Evolutionary conservation across 2,888 invertebrate species (phyloP), one percentile per base, ranked within the genome.

Genomic region (Lamellibrachia columna): DNA sequence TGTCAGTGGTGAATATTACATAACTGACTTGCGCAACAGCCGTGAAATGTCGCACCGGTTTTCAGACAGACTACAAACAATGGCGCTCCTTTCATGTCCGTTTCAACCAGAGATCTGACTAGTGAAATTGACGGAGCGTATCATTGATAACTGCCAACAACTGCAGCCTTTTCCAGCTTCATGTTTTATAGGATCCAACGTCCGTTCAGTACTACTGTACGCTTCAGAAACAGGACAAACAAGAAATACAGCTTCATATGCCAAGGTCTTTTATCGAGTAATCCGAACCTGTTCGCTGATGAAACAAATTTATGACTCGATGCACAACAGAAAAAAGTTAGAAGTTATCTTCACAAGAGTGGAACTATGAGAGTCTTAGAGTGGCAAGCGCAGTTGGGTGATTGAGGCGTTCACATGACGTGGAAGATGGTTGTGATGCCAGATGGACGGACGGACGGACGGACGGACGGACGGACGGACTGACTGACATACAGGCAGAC

Each of bases 371-470:
- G 40, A 40, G 40, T 40, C 40, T 40, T 40, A 22, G 75, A 75
- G 75, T 75, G 22, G 75, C 22, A 22, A 75, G 75, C 15, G n/a
- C 75, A 15, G 75, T 75, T 75, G 15, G 75, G 75, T 6, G 6
- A 6, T 3, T n/a, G 22, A 75, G 6, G 75, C n/a, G 15, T 22
- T 22, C 4, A 75, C 75, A 75, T 75, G 15, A 22, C 75, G n/a
- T 75, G 92, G 92, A 15, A 58, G 90, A 91, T 8, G 60, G 90
- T 91, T n/a, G 6, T 11, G 6, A 6, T 11, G 15, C 6, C 75
- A 15, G 75, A 75, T 22, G 15, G 75, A 75, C 92, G 90, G 92
- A 92, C 92, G 90, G 92, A 92, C 92, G 90, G 92, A 92, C 92
- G 90, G 92, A 92, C 90, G 90, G 92, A 92, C 92, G 90, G 92